Evolutionary conservation across 2,888 invertebrate genomes (phyloP).

Genomic region (Pollenia labialis): DNA sequence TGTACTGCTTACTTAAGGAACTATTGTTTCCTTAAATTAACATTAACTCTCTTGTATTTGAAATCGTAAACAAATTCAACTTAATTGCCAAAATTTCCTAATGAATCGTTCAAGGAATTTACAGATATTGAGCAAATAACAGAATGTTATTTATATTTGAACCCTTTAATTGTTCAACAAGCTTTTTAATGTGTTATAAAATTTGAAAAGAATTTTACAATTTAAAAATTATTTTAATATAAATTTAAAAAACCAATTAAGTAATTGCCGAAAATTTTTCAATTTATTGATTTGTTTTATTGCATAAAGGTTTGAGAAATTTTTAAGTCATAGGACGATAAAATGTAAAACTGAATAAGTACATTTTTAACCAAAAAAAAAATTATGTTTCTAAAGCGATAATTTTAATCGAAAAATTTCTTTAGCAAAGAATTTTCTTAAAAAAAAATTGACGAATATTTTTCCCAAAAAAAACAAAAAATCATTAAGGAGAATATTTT

Average conservation of each 20-base stretch:
- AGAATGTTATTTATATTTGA: not conserved
- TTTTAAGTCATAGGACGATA: too few relatives aligned
- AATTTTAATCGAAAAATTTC: too few relatives aligned
- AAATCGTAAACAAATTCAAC: slow-evolving; percentile 4
- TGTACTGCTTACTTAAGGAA: not conserved
- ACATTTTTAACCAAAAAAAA: too few relatives aligned
- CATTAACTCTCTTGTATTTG: slow-evolving; percentile 10
- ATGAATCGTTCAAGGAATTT: too few relatives aligned
- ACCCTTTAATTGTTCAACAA: not conserved
- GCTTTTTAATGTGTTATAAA: not conserved
- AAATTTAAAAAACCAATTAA: not conserved
- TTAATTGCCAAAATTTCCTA: slow-evolving; percentile 1
- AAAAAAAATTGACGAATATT: not conserved
- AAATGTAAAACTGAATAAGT: too few relatives aligned
- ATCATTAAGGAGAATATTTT: too few relatives aligned
- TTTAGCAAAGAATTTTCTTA: too few relatives aligned
- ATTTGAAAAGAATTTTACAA: not conserved
- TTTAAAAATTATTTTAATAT: not conserved
- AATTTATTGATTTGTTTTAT: too few relatives aligned
- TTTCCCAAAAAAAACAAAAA: not conserved
- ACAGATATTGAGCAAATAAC: not conserved
- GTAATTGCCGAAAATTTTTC: too few relatives aligned
- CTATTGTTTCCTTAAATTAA: not conserved
- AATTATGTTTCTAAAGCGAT: too few relatives aligned
- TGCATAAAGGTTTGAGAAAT: too few relatives aligned